Percentiles rank a stretch among this genome's conserved stretches.
phyloP scores from a whole-genome alignment of 2,888 invertebrate genomes.

The Nemapogon koenigi region DNA sequence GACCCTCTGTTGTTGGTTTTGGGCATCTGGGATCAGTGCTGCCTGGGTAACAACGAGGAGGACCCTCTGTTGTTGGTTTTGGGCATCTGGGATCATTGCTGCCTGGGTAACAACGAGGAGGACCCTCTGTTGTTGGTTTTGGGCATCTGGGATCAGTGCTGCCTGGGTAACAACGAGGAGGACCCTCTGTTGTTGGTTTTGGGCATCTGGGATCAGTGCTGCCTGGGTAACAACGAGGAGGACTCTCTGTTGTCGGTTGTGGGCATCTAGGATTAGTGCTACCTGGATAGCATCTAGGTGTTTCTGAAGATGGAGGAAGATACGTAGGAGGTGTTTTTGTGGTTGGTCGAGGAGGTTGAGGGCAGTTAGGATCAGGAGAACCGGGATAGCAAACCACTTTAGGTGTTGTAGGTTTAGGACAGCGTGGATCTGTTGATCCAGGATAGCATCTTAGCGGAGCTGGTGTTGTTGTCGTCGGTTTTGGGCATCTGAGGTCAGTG shows the following conservation, averaged over 20 bases:
- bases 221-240: too few species aligned
- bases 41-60: constrained; percentile 27
- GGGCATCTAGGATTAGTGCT: constrained; percentile 28
- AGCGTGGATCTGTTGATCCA: constrained; percentile 26
- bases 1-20: too few species aligned
- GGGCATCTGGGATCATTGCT: too few species aligned
- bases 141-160: too few species aligned
- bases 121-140: too few species aligned
- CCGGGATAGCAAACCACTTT: constrained; percentile 30
- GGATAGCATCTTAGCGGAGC: constrained; percentile 23
- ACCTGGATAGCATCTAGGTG: constrained; percentile 31
- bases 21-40: constrained; percentile 28
- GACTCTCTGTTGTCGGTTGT: too few species aligned
- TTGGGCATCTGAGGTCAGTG: constrained; percentile 17
- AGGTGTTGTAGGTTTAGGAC: constrained; percentile 26
- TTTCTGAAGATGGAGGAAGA: too few species aligned
- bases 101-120: too few species aligned
- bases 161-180: too few species aligned
- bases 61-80: too few species aligned
- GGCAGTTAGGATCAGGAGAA: constrained; percentile 31
- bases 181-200: too few species aligned
- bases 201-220: too few species aligned
- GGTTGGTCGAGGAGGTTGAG: constrained; percentile 23
- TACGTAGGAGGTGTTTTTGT: constrained; percentile 18
- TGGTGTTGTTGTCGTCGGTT: constrained; percentile 17